Base-by-base conservation (phyloP, 2,797 vertebrate genomes). In the Halcyon leucocephala region DNA sequence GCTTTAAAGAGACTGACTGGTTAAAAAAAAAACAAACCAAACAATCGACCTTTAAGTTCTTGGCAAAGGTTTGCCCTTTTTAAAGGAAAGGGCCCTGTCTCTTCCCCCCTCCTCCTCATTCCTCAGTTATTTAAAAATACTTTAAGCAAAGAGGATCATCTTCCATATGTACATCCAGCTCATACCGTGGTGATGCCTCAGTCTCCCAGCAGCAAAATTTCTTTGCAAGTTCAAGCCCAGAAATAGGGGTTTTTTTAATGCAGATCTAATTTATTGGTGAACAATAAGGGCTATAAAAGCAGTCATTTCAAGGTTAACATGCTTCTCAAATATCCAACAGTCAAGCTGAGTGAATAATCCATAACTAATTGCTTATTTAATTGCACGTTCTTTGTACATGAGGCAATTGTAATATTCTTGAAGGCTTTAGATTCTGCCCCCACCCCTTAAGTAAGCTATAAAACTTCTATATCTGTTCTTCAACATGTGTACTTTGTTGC, bases 321-420 rank as follows among this genome's bases (percentile, higher is more conserved):
- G 71, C 62, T 94, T 19, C 67, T 82, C 55, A 33, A 82, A 72
- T 67, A 89, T 57, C 82, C 82, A 82, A 54, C 78, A 93, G 46
- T 39, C 62, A 69, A 71, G 54, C 49, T 64, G 84, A 86, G 87
- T 57, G 91, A 94, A 82, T 85, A 95, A 91, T 87, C 74, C 87
- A 82, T 72, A 91, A 89, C 91, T 96, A 96, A 94, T 82, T 94
- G 62, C 86, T 82, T 84, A 72, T 94, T 92, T 94, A 94, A 93
- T 89, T 79, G 82, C 82, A 54, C 54, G 5, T 52, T 83, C 87
- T 61, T 76, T 54, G 62, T 69, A 65, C 82, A 65, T 15, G 62
- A 76, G 67, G 67, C 60, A 79, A 24, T 11, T 62, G 55, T 55
- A 65, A 79, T 81, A 69, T 79, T 89, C 84, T 64, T 57, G 31